A percentile compares a stretch with the other conserved stretches of the same genome.
These are phyloP conservation scores for Noctua janthe DNA, from an alignment of 2,888 invertebrate genomes.

Conservation along the genomic window DNA sequence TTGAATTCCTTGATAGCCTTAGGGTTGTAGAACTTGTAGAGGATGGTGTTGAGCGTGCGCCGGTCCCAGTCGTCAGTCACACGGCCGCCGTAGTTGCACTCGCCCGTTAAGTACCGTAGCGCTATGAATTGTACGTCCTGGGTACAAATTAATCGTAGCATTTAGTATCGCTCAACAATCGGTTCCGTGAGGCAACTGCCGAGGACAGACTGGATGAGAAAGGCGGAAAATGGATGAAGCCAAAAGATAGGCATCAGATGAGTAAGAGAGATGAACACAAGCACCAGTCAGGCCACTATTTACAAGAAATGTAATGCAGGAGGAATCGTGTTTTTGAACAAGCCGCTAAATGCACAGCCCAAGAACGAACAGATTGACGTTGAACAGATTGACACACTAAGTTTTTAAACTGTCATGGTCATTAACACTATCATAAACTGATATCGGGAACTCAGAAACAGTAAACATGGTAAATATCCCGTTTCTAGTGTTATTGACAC, in stretches of 20 bases:
- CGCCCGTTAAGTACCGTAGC: conserved; percentile 96
- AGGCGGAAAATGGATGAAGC: neutral
- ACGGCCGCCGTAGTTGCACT: conserved; percentile 98
- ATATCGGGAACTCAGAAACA: no score
- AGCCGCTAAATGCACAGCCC: neutral
- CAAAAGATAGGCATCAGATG: neutral
- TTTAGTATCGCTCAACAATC: neutral
- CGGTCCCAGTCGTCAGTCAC: conserved; percentile 99
- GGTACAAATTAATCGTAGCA: neutral
- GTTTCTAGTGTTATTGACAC: neutral
- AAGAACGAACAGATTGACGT: neutral
- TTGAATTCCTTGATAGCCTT: conserved; percentile 91
- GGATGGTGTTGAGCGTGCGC: conserved; percentile 95
- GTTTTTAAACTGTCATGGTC: no score
- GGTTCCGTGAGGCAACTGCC: neutral
- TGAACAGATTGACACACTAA: neutral
- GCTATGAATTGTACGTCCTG: conserved; percentile 96
- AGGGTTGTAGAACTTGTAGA: conserved; percentile 94
- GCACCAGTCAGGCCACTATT: neutral
- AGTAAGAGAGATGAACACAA: neutral
- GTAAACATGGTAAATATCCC: no score
- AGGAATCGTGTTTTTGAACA: neutral
- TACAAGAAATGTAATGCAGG: neutral
- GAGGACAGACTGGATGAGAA: neutral
- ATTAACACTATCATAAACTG: no score